These are phyloP conservation scores for Omphaloscelis lunosa DNA, from an alignment of 2,888 invertebrate species.

Conservation along the genomic window DNA sequence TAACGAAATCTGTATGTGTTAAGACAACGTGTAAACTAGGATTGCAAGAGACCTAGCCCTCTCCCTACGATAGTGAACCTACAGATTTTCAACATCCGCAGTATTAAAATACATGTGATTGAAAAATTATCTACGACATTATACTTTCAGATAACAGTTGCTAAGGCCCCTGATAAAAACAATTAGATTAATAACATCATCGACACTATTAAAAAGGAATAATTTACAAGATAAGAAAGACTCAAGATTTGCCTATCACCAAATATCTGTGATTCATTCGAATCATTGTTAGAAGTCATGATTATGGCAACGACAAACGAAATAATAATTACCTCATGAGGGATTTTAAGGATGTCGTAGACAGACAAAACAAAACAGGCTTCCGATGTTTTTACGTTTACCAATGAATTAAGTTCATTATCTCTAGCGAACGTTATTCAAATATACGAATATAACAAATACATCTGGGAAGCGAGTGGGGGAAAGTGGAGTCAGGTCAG, in stretches of 20 bases:
- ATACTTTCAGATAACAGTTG: conserved; percentile 36
- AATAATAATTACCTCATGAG: not conserved
- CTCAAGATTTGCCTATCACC: conserved; percentile 16
- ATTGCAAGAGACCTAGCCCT: not conserved
- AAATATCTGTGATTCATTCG: not conserved
- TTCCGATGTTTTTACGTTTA: not conserved
- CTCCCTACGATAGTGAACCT: not conserved
- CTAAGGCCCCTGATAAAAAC: conserved; percentile 28
- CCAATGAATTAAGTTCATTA: not conserved
- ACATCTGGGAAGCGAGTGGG: not conserved
- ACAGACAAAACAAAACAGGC: not conserved
- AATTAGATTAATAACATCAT: conserved; percentile 24
- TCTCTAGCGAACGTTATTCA: not conserved
- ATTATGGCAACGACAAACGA: conserved; percentile 7
- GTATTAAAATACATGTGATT: not conserved
- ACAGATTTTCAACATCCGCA: conserved; percentile 8
- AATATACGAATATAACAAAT: not conserved
- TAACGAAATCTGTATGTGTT: not conserved
- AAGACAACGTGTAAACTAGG: not conserved
- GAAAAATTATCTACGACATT: conserved; percentile 11
- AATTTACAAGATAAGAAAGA: conserved; percentile 33
- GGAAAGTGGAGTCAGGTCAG: not conserved
- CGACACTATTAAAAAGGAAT: conserved; percentile 12
- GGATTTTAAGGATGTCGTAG: not conserved
- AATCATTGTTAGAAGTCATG: conserved; percentile 11